Evolutionary conservation across 2,888 invertebrate genomes (phyloP).

Genomic region (Nomada hirtipes): DNA sequence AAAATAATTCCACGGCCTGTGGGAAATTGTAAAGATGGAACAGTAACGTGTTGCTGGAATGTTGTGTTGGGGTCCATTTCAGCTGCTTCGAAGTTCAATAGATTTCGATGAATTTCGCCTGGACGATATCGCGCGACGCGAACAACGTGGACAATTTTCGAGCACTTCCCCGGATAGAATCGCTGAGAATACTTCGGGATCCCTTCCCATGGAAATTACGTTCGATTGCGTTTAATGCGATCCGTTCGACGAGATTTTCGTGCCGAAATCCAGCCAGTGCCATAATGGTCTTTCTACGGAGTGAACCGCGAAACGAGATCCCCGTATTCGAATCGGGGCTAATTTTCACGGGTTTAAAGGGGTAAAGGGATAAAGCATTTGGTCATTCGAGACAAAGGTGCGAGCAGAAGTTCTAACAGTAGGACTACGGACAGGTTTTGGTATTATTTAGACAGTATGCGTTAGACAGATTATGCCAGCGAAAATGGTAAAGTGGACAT

Average conservation of each 20-base stretch:
- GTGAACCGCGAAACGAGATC: background rate
- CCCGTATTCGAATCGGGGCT: background rate
- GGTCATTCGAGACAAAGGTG: no score
- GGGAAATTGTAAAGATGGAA: no score
- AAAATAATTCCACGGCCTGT: no score
- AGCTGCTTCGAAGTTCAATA: constrained; percentile 48
- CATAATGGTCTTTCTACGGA: background rate
- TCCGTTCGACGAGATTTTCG: constrained; percentile 12
- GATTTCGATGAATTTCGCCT: constrained; percentile 28
- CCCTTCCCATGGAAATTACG: constrained; percentile 34
- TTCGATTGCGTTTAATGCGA: constrained; percentile 44
- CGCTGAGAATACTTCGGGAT: constrained; percentile 15
- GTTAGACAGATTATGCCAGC: no score
- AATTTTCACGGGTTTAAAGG: background rate
- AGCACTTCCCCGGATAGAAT: constrained; percentile 52
- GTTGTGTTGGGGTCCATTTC: background rate
- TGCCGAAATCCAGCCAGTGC: background rate
- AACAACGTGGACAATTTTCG: constrained; percentile 40
- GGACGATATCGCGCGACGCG: constrained; percentile 39
- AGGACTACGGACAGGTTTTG: no score
- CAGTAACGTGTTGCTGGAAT: background rate
- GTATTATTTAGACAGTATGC: no score
- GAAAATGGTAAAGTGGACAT: no score
- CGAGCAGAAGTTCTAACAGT: no score
- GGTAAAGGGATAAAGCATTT: no score